A percentile compares a stretch with the other conserved stretches of the same genome.
These are phyloP conservation scores for Nerophis lumbriciformis DNA, from an alignment of 2,113 vertebrate species.

Conservation along the genomic window DNA sequence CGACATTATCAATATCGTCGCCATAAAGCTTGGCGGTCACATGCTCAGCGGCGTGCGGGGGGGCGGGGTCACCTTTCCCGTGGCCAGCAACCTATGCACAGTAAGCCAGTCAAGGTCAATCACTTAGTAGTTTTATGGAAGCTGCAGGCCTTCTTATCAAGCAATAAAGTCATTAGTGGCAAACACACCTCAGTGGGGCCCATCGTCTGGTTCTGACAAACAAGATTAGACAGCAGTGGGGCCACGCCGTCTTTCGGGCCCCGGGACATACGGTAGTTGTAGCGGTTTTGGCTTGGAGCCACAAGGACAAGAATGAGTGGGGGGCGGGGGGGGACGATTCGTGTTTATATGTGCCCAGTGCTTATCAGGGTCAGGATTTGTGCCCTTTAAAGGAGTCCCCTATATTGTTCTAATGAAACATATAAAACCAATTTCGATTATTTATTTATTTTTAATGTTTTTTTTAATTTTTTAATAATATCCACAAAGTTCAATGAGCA, in stretches of 20 bases:
- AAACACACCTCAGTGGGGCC: constrained; percentile 70
- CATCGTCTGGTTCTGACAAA: constrained; percentile 74
- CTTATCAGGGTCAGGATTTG: too few relatives aligned
- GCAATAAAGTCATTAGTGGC: constrained; percentile 77
- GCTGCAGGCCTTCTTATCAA: constrained; percentile 68
- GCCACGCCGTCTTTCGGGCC: constrained; percentile 5
- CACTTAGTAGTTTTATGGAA: constrained; percentile 61
- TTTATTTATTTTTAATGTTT: too few relatives aligned
- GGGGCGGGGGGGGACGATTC: too few relatives aligned
- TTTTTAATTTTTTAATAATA: too few relatives aligned
- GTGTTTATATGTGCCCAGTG: too few relatives aligned
- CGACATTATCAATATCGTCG: constrained; percentile 38
- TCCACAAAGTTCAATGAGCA: too few relatives aligned
- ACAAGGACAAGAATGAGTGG: too few relatives aligned
- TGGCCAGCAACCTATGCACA: constrained; percentile 36
- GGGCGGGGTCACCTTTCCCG: constrained; percentile 19
- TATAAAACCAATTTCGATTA: too few relatives aligned
- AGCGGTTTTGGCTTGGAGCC: not conserved
- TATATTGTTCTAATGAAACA: too few relatives aligned
- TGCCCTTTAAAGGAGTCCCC: too few relatives aligned
- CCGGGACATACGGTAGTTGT: constrained; percentile 37
- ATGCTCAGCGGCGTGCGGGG: constrained; percentile 6
- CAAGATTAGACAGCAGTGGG: constrained; percentile 67
- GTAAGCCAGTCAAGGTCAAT: constrained; percentile 69
- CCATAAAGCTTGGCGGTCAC: constrained; percentile 3